phyloP scores from a whole-genome alignment of 2,797 vertebrate species.

The Halcyon badia region DNA sequence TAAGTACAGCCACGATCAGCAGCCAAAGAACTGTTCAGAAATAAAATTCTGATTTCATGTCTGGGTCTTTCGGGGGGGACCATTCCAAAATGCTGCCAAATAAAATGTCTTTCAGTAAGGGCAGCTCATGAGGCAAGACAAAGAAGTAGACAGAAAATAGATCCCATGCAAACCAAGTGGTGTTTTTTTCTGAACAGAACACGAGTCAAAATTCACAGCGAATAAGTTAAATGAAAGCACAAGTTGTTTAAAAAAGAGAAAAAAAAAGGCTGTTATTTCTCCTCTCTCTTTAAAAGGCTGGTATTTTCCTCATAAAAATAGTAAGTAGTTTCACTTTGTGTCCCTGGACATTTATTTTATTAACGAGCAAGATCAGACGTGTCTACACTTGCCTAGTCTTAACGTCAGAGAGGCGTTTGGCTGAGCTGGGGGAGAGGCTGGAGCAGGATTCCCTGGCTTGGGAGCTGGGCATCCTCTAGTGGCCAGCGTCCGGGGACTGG shows the following conservation, averaged over 20 bases:
- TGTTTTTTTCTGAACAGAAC: background rate
- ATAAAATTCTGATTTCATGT: slow-evolving; percentile 19
- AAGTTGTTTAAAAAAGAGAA: background rate
- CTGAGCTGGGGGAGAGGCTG: background rate
- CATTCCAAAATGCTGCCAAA: slow-evolving; percentile 21
- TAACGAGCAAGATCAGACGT: background rate
- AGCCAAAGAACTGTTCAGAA: slow-evolving; percentile 27
- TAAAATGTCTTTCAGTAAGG: background rate
- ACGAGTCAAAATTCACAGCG: background rate
- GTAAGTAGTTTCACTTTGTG: background rate
- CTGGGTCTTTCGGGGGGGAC: background rate
- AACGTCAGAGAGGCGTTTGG: background rate
- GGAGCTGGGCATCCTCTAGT: slow-evolving; percentile 61
- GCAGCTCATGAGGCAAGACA: background rate
- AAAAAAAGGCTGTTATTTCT: background rate
- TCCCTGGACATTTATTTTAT: background rate
- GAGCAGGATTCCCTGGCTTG: background rate
- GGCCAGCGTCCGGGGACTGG: background rate
- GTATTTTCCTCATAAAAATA: slow-evolving; percentile 8
- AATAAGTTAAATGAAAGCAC: background rate
- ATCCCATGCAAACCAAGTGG: background rate
- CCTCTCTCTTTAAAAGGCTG: background rate
- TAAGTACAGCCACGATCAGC: background rate
- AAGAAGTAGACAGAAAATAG: background rate
- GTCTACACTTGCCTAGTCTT: background rate